These are phyloP conservation scores for Drosophila niveifrons DNA, from an alignment of 2,888 invertebrate genomes.

Conservation along the genomic window DNA sequence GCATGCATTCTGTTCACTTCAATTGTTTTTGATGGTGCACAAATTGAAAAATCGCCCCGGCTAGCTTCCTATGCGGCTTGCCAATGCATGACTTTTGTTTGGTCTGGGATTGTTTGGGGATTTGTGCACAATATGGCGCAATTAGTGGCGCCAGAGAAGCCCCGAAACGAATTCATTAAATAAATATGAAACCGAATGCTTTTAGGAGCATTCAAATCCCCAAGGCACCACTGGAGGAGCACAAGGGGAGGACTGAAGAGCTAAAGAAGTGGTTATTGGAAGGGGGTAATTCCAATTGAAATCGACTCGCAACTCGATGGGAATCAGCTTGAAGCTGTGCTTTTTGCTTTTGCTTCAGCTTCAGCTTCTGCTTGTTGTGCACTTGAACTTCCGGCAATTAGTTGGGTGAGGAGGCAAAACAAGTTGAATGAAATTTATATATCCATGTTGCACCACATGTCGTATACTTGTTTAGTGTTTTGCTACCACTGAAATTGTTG, in stretches of 20 bases:
- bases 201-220: conserved; percentile 45
- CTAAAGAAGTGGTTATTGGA: too few relatives aligned
- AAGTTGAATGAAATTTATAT: conserved; percentile 21
- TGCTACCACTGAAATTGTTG: conserved; percentile 23
- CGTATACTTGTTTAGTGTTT: conserved; percentile 60
- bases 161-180: conserved; percentile 58
- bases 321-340: not conserved
- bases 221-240: not conserved
- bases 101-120: conserved; percentile 66
- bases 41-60: conserved; percentile 52
- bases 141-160: conserved; percentile 57
- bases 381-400: conserved; percentile 74
- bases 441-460: conserved; percentile 63
- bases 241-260: not conserved
- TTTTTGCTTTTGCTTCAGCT: not conserved
- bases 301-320: conserved; percentile 13
- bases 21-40: conserved; percentile 35
- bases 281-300: conserved; percentile 8
- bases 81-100: conserved; percentile 37
- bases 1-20: not conserved
- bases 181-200: conserved; percentile 71
- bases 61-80: conserved; percentile 16
- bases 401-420: conserved; percentile 28
- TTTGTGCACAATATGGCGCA: conserved; percentile 62
- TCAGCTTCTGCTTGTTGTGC: conserved; percentile 27